Percentiles rank a stretch among this genome's conserved stretches.
Evolutionary conservation across 1,140 invertebrate species (phyloP).

Genomic region (Drosophila equinoxialis): DNA sequence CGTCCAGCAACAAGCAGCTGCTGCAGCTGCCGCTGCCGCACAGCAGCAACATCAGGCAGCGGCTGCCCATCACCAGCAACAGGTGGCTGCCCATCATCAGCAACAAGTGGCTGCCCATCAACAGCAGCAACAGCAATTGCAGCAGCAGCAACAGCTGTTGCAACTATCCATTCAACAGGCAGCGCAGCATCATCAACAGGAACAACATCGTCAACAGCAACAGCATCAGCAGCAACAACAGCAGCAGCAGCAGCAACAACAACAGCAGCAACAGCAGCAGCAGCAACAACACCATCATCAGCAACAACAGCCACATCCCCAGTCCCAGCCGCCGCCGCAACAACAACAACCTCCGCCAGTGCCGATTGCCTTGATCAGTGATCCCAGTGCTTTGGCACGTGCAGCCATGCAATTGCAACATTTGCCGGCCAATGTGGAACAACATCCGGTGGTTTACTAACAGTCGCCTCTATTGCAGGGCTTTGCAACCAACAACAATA

Average conservation of each 20-base stretch:
- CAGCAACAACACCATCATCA: slow-evolving; percentile 58
- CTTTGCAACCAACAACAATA: slow-evolving; percentile 54
- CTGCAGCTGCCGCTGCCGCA: slow-evolving; percentile 56
- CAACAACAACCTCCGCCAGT: slow-evolving; percentile 72
- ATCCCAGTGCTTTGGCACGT: slow-evolving; percentile 76
- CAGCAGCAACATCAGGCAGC: slow-evolving; percentile 68
- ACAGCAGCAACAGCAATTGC: slow-evolving; percentile 64
- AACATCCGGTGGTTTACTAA: slow-evolving; percentile 83
- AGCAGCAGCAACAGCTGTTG: slow-evolving; percentile 70
- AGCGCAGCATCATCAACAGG: slow-evolving; percentile 72
- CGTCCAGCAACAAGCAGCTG: slow-evolving; percentile 59
- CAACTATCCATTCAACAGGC: slow-evolving; percentile 75
- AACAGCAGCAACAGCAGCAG: slow-evolving; percentile 63
- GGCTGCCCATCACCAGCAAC: slow-evolving; percentile 61
- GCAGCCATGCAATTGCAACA: slow-evolving; percentile 81
- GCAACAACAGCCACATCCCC: slow-evolving; percentile 53
- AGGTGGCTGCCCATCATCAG: slow-evolving; percentile 63
- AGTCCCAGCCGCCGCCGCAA: slow-evolving; percentile 59
- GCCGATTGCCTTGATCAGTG: slow-evolving; percentile 78
- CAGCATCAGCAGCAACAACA: slow-evolving; percentile 70
- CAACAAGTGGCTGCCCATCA: slow-evolving; percentile 64
- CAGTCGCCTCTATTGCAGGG: slow-evolving; percentile 75
- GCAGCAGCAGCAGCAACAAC: slow-evolving; percentile 57
- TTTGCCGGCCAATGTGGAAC: slow-evolving; percentile 79
- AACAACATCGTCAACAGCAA: slow-evolving; percentile 67